Conservation (phyloP, 2,797 vertebrate genomes). For the Gambusia yucatana region DNA sequence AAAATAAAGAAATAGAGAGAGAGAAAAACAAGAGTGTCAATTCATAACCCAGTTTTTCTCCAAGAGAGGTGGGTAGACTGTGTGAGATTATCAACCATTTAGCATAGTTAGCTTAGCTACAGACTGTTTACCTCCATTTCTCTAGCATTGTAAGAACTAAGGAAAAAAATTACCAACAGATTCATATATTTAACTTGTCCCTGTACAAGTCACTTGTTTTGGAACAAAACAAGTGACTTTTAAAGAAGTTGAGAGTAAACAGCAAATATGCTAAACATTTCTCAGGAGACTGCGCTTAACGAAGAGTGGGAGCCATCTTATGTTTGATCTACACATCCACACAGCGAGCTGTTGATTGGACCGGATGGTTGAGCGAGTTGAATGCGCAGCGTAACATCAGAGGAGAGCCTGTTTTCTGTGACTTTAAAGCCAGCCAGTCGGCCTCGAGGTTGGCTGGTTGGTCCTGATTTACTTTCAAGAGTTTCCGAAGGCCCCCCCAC, state of each 20-base stretch:
- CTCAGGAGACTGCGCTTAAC: background rate
- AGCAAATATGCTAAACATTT: background rate
- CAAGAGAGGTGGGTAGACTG: too few relatives aligned
- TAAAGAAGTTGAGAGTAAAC: background rate
- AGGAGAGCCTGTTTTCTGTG: background rate
- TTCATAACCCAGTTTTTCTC: too few relatives aligned
- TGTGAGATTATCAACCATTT: too few relatives aligned
- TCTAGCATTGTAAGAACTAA: too few relatives aligned
- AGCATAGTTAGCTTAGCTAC: too few relatives aligned
- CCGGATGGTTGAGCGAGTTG: background rate
- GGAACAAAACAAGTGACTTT: background rate
- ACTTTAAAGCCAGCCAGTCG: background rate
- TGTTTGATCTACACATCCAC: background rate
- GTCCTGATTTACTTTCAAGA: conserved; percentile 2
- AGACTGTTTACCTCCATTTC: too few relatives aligned
- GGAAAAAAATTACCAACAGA: too few relatives aligned
- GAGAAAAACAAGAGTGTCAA: too few relatives aligned
- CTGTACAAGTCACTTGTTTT: background rate
- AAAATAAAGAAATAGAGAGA: too few relatives aligned
- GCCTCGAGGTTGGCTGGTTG: background rate
- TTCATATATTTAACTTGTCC: too few relatives aligned
- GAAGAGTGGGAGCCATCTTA: background rate
- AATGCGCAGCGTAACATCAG: background rate
- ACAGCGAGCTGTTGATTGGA: background rate
- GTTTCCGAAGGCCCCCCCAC: background rate